Evolutionary conservation across 2,113 vertebrate genomes (phyloP).

Genomic region (Speoplatyrhinus poulsoni): DNA sequence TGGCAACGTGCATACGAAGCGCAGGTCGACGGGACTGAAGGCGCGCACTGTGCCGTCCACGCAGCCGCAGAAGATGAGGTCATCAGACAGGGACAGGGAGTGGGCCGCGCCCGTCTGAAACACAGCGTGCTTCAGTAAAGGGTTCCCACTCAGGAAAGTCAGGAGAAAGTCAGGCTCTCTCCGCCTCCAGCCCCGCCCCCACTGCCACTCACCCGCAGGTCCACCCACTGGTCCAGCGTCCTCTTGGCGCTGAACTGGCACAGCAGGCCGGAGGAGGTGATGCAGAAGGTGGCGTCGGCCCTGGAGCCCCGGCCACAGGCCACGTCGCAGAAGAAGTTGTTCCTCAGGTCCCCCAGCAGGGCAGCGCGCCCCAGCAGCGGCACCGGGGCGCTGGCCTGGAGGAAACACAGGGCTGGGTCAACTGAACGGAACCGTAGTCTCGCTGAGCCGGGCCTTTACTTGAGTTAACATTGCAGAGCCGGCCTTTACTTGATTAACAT

Average conservation of each 20-base stretch:
- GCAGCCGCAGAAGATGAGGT: constrained; percentile 93
- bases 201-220: constrained; percentile 85
- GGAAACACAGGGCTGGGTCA: background rate
- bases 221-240: constrained; percentile 95
- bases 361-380: constrained; percentile 90
- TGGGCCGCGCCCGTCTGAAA: constrained; percentile 62
- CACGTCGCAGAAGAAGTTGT: constrained; percentile 93
- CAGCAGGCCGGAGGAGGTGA: constrained; percentile 91
- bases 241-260: constrained; percentile 92
- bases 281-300: constrained; percentile 90
- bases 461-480: too few species aligned
- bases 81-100: constrained; percentile 87
- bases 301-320: constrained; percentile 89
- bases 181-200: background rate
- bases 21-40: constrained; percentile 87
- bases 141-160: too few species aligned
- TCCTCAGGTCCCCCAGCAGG: constrained; percentile 90
- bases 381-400: constrained; percentile 86
- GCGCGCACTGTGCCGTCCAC: constrained; percentile 87
- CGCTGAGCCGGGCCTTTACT: too few species aligned
- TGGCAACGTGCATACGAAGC: constrained; percentile 87
- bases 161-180: too few species aligned
- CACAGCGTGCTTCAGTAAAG: background rate
- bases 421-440: too few species aligned
- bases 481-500: too few species aligned